Conservation (phyloP, 2,797 vertebrate species). For the Hyperoplus immaculatus region DNA sequence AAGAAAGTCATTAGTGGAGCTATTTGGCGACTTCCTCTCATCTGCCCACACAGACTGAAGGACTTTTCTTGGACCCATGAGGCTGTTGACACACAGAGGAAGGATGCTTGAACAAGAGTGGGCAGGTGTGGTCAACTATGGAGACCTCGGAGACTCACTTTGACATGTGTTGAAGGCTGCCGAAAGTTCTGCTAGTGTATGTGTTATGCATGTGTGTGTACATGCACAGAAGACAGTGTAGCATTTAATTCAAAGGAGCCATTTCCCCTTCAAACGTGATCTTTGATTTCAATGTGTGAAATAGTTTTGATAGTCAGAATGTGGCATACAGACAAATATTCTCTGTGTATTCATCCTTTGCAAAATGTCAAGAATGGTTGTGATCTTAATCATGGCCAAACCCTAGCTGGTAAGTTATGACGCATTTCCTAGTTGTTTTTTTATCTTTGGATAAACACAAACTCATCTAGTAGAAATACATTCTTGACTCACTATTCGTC, state of each 20-base stretch:
- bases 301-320: neutral
- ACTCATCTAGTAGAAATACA: neutral
- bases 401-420: neutral
- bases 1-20: constrained; percentile 75
- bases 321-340: neutral
- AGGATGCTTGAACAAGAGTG: constrained; percentile 68
- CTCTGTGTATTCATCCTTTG: neutral
- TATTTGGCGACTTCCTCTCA: constrained; percentile 71
- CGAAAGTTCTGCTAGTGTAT: constrained; percentile 29
- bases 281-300: constrained; percentile 10
- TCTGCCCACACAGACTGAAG: constrained; percentile 77
- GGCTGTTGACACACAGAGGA: constrained; percentile 72
- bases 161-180: constrained; percentile 48
- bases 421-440: neutral
- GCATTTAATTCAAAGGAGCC: constrained; percentile 7
- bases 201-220: constrained; percentile 14
- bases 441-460: constrained; percentile 2
- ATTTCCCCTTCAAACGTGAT: neutral
- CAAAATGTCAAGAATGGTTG: neutral
- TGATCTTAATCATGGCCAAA: neutral
- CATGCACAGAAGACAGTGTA: constrained; percentile 9
- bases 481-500: neutral
- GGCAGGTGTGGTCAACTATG: constrained; percentile 71
- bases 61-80: constrained; percentile 66
- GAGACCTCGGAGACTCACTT: constrained; percentile 54